Base-by-base conservation (phyloP, 30 jellyfish, hydroid and myxozoan species). In the Aurelia aurita region DNA sequence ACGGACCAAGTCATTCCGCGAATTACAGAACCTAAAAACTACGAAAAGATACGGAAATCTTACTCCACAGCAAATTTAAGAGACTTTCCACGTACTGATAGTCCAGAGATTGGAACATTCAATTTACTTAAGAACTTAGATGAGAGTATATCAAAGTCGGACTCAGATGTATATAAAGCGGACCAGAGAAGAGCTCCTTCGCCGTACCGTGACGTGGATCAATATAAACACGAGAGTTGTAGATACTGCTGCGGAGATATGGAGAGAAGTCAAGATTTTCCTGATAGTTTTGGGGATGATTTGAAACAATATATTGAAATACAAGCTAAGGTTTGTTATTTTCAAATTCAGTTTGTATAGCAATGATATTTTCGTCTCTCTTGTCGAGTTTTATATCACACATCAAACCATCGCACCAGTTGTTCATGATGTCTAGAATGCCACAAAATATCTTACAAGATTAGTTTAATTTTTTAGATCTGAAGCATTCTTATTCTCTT, bases 321-420 rank as follows among this genome's bases (percentile, higher is more conserved):
- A n/a, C 98, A 91, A 80, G 98, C 98, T 1, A 90, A 91, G 88
- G 98, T 91, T 51, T 26, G 91, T 69, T 26, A 44, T 58, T 13
- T 31, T 7, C 44, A 27, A 25, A 15, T 16, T 1, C 7, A 27
- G 0, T 0, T 15, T 69, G 69, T 27, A 39, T 32, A 1, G 10
- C 19, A 69, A 0, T 5, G 5, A n/a, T n/a, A n/a, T n/a, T n/a
- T n/a, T n/a, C n/a, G n/a, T n/a, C n/a, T n/a, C n/a, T n/a, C n/a
- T n/a, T n/a, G n/a, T n/a, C n/a, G n/a, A n/a, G n/a, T n/a, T n/a
- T n/a, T n/a, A n/a, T n/a, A n/a, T n/a, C n/a, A n/a, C n/a, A n/a
- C n/a, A n/a, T n/a, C n/a, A n/a, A n/a, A n/a, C n/a, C n/a, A n/a
- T n/a, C n/a, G n/a, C n/a, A n/a, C n/a, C n/a, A n/a, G n/a, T n/a